Conservation (phyloP, 2,797 vertebrate species). For the Sebastes kiyomatsui region DNA sequence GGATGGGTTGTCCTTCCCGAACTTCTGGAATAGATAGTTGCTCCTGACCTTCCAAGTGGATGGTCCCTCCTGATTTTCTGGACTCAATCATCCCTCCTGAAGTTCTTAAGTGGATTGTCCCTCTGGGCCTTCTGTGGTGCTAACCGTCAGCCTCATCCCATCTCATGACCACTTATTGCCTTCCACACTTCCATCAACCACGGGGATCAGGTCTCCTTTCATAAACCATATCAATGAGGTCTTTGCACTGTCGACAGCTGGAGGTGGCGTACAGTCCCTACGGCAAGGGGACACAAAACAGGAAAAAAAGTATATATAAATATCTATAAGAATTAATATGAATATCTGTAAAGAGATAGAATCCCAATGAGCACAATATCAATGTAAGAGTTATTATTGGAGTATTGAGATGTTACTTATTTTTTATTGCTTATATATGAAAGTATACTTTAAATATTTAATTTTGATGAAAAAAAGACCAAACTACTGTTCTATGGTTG, state of each 20-base stretch:
- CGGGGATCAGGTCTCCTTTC: slow-evolving; percentile 37
- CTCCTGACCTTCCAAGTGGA: neutral
- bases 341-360: slow-evolving; percentile 73
- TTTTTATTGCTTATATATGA: slow-evolving; percentile 78
- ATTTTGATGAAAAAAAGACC: slow-evolving; percentile 78
- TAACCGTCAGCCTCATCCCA: slow-evolving; percentile 81
- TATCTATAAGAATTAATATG: slow-evolving; percentile 56
- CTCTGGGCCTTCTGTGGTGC: slow-evolving; percentile 88
- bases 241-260: slow-evolving; percentile 64
- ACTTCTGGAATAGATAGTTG: neutral
- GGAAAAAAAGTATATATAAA: slow-evolving; percentile 52
- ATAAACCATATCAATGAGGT: slow-evolving; percentile 54
- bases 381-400: slow-evolving; percentile 70
- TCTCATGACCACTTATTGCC: slow-evolving; percentile 77
- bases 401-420: slow-evolving; percentile 80
- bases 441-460: slow-evolving; percentile 70
- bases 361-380: slow-evolving; percentile 81
- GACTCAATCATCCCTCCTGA: neutral
- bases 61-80: neutral
- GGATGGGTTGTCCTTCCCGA: neutral
- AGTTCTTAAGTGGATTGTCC: slow-evolving; percentile 27
- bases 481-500: slow-evolving; percentile 79
- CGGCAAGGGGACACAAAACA: slow-evolving; percentile 39
- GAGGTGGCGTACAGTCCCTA: slow-evolving; percentile 43
- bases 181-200: slow-evolving; percentile 64